These are phyloP conservation scores for Pygoscelis adeliae DNA, from an alignment of 2,113 vertebrate species.

Conservation along the genomic window DNA sequence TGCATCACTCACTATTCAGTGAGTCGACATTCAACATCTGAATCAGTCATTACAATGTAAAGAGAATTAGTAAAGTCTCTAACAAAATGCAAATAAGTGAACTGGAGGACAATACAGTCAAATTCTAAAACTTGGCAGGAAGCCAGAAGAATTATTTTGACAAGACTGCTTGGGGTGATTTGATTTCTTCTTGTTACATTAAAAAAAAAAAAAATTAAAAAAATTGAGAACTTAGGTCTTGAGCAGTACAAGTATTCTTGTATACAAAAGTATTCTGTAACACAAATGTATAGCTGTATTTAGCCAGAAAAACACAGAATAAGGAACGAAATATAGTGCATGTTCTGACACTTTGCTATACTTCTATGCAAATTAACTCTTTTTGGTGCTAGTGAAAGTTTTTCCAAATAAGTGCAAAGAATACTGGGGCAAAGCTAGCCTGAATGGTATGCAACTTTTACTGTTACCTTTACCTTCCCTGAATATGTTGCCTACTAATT, in stretches of 20 bases:
- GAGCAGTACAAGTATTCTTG: background rate
- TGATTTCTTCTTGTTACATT: constrained; percentile 6
- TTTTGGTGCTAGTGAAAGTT: background rate
- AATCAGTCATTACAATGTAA: constrained; percentile 70
- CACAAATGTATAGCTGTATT: background rate
- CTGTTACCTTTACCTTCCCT: background rate
- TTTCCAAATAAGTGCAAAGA: background rate
- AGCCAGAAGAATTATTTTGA: constrained; percentile 63
- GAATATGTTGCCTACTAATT: background rate
- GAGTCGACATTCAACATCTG: constrained; percentile 54
- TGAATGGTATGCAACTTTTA: background rate
- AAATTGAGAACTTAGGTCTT: background rate
- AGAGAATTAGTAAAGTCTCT: constrained; percentile 71
- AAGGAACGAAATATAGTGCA: background rate
- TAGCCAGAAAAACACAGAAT: background rate
- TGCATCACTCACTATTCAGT: constrained; percentile 29
- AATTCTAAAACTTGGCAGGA: constrained; percentile 55
- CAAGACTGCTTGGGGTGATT: constrained; percentile 23
- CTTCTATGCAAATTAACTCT: background rate
- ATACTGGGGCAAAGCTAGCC: background rate
- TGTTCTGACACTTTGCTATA: background rate
- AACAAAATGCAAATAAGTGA: constrained; percentile 68
- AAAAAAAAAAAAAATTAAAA: background rate
- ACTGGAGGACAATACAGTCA: constrained; percentile 60
- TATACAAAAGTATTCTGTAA: background rate